Percentiles rank a stretch among this genome's conserved stretches.
These are phyloP conservation scores for Tenthredo amoena DNA, from an alignment of 2,888 invertebrate genomes.

Conservation along the genomic window DNA sequence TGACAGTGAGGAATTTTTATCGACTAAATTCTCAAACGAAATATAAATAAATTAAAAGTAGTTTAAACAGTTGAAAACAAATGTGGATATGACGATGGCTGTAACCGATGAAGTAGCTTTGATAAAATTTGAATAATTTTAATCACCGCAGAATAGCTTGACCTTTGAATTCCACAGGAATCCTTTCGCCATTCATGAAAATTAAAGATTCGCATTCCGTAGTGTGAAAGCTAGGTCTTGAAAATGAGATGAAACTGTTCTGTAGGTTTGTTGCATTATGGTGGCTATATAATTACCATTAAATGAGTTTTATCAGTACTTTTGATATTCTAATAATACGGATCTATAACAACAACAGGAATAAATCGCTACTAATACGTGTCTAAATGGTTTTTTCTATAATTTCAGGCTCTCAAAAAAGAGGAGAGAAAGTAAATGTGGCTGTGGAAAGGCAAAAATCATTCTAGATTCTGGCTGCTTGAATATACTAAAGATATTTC, in stretches of 20 bases:
- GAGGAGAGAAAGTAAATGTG: not conserved
- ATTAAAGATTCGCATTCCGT: not conserved
- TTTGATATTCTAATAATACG: not conserved
- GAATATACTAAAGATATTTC: not conserved
- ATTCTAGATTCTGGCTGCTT: not conserved
- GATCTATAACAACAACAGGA: not conserved
- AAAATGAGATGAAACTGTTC: constrained; percentile 14
- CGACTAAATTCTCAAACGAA: not conserved
- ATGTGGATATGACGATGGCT: not conserved
- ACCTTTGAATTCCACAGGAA: constrained; percentile 8
- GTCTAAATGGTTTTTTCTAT: not conserved
- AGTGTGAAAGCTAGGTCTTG: not conserved
- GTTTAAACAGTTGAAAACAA: not conserved
- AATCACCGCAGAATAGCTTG: not conserved
- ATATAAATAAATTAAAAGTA: not conserved
- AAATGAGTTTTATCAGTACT: not conserved
- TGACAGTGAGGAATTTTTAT: not conserved
- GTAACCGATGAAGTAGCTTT: not conserved
- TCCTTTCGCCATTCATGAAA: not conserved
- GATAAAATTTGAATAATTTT: constrained; percentile 29
- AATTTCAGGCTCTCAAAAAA: not conserved
- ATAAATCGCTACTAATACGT: not conserved
- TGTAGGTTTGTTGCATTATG: constrained; percentile 17
- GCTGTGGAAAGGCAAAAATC: too few species aligned
- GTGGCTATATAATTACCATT: not conserved